Conservation (phyloP, 1,140 invertebrate species). For the Belonocnema kinseyi region DNA sequence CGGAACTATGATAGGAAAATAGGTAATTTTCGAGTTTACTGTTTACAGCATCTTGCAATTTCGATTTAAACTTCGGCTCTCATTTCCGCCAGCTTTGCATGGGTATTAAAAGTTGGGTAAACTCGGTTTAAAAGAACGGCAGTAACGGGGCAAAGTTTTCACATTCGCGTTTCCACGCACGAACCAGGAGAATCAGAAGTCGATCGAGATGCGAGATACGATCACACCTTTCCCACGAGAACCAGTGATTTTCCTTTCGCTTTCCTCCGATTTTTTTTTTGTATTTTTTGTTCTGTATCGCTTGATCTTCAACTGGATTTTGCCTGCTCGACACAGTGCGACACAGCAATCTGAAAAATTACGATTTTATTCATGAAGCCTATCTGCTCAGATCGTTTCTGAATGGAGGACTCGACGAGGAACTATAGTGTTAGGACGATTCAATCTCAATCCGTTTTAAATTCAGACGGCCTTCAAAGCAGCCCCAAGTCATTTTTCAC, state of each 20-base stretch:
- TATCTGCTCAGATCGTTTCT: constrained; percentile 55
- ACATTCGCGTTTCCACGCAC: constrained; percentile 31
- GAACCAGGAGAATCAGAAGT: constrained; percentile 25
- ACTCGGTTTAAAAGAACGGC: constrained; percentile 30
- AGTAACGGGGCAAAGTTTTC: constrained; percentile 20
- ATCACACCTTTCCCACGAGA: constrained; percentile 51
- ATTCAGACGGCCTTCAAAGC: constrained; percentile 50
- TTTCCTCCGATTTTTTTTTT: constrained; percentile 24
- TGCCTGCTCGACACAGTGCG: constrained; percentile 52
- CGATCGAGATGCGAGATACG: constrained; percentile 41
- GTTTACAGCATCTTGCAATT: constrained; percentile 24
- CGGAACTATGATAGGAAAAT: constrained; percentile 9
- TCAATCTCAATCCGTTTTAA: constrained; percentile 60
- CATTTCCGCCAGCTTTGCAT: constrained; percentile 18
- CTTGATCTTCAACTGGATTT: constrained; percentile 44
- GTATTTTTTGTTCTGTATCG: constrained; percentile 42
- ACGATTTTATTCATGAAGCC: constrained; percentile 63
- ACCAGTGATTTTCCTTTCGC: constrained; percentile 41
- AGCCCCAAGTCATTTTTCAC: constrained; percentile 49
- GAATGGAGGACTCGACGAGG: constrained; percentile 51
- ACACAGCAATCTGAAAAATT: constrained; percentile 63
- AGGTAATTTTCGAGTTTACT: constrained; percentile 18
- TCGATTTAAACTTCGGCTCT: constrained; percentile 23
- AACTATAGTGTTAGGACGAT: constrained; percentile 51
- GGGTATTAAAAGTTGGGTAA: constrained; percentile 27